Conservation (phyloP, 2,113 vertebrate species). For the Alethe diademata region DNA sequence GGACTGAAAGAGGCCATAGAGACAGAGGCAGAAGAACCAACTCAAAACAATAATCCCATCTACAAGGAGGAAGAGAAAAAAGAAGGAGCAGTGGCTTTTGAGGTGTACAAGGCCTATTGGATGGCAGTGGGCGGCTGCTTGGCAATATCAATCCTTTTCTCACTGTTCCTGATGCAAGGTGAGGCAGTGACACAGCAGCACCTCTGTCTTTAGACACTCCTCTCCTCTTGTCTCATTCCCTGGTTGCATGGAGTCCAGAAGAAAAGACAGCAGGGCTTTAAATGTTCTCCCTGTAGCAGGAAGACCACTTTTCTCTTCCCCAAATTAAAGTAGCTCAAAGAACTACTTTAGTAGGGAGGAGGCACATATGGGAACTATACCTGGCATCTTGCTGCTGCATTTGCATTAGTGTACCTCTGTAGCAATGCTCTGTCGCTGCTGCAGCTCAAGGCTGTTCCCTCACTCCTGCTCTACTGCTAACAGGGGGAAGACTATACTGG, state of each 20-base stretch:
- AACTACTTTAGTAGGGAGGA: neutral
- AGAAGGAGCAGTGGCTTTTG: slow-evolving; percentile 85
- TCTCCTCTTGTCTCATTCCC: neutral
- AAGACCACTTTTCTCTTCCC: neutral
- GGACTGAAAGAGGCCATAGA: slow-evolving; percentile 43
- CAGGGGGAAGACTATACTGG: neutral
- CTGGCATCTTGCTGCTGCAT: neutral
- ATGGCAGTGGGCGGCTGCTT: slow-evolving; percentile 79
- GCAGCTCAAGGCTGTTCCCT: neutral
- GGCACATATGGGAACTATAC: neutral
- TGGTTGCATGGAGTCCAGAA: neutral
- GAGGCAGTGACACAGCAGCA: neutral
- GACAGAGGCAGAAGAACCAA: slow-evolving; percentile 20
- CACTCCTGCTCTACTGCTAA: neutral
- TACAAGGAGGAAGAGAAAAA: slow-evolving; percentile 86
- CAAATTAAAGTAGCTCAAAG: neutral
- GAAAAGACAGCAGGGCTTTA: neutral
- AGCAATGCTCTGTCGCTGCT: neutral
- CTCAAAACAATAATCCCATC: neutral
- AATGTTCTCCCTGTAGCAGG: neutral
- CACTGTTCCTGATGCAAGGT: slow-evolving; percentile 96
- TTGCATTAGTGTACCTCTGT: neutral
- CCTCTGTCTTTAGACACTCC: neutral
- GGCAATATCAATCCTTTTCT: slow-evolving; percentile 78
- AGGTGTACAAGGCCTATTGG: slow-evolving; percentile 90